Evolutionary conservation across 2,113 vertebrate genomes (phyloP).

Genomic region (Gymnogyps californianus): DNA sequence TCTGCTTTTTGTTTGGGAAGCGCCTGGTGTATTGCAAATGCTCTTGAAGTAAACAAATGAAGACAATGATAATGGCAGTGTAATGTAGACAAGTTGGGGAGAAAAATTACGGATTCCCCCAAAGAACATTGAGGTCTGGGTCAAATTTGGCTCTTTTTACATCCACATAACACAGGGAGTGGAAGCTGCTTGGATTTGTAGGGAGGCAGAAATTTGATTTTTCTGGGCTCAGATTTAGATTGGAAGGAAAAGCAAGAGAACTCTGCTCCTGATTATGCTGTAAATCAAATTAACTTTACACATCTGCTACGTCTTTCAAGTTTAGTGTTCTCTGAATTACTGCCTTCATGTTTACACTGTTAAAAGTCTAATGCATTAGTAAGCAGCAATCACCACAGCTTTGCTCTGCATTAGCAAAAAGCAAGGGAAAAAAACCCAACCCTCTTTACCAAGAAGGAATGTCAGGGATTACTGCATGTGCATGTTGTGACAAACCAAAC

Average conservation of each 20-base stretch:
- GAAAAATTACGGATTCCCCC: neutral
- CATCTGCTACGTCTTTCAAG: neutral
- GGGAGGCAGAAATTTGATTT: neutral
- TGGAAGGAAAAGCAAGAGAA: neutral
- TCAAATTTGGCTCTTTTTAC: neutral
- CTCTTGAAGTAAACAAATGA: neutral
- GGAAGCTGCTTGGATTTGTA: neutral
- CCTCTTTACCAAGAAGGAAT: neutral
- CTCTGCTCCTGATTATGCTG: constrained; percentile 17
- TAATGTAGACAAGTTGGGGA: neutral
- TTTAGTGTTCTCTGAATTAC: constrained; percentile 60
- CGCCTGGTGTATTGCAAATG: neutral
- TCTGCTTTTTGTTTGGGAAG: neutral
- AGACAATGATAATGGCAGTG: neutral
- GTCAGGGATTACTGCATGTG: constrained; percentile 7
- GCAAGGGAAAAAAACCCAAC: neutral
- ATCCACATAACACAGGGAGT: neutral
- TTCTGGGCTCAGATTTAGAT: neutral
- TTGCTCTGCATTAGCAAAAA: constrained; percentile 12
- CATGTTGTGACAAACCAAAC: constrained; percentile 18
- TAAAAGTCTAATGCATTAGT: constrained; percentile 52
- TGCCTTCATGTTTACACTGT: constrained; percentile 46
- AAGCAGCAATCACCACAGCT: constrained; percentile 44
- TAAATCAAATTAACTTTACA: constrained; percentile 59
- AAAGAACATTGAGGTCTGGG: neutral